These are phyloP conservation scores for Drosophila pectinifera DNA, from an alignment of 1,140 invertebrate species.

Conservation along the genomic window DNA sequence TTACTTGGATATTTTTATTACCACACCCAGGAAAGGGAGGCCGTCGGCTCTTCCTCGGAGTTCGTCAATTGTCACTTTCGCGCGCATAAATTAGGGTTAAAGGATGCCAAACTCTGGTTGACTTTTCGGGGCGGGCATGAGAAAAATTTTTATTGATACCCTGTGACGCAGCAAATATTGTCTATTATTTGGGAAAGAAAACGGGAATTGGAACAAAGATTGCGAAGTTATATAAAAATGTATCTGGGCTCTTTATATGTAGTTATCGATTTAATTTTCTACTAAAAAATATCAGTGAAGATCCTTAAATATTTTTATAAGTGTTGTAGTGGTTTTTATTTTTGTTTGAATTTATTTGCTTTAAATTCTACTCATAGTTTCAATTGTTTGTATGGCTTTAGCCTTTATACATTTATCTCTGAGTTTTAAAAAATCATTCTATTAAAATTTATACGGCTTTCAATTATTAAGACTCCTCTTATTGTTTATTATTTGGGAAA, in stretches of 20 bases:
- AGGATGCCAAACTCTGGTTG: constrained; percentile 43
- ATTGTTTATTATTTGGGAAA: neutral
- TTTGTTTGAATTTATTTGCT: too few relatives aligned
- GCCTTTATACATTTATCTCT: too few relatives aligned
- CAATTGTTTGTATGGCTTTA: too few relatives aligned
- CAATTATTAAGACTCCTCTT: neutral
- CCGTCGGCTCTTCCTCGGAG: constrained; percentile 19
- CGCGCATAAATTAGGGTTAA: constrained; percentile 84
- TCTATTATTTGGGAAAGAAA: constrained; percentile 6
- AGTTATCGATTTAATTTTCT: neutral
- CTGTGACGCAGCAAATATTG: constrained; percentile 59
- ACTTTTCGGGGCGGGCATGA: constrained; percentile 54
- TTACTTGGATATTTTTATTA: constrained; percentile 84
- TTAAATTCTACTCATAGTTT: too few relatives aligned
- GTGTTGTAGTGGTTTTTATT: too few relatives aligned
- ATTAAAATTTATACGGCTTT: too few relatives aligned
- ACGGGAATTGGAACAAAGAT: constrained; percentile 10
- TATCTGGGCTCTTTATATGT: neutral
- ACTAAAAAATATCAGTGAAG: too few relatives aligned
- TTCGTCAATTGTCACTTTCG: constrained; percentile 82
- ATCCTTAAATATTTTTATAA: too few relatives aligned
- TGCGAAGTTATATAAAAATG: neutral
- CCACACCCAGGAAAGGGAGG: constrained; percentile 31
- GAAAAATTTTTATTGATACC: constrained; percentile 79
- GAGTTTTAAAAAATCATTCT: too few relatives aligned